These are phyloP conservation scores for Hypocryptadius cinnamomeus DNA, from an alignment of 2,113 vertebrate species.

Conservation along the genomic window DNA sequence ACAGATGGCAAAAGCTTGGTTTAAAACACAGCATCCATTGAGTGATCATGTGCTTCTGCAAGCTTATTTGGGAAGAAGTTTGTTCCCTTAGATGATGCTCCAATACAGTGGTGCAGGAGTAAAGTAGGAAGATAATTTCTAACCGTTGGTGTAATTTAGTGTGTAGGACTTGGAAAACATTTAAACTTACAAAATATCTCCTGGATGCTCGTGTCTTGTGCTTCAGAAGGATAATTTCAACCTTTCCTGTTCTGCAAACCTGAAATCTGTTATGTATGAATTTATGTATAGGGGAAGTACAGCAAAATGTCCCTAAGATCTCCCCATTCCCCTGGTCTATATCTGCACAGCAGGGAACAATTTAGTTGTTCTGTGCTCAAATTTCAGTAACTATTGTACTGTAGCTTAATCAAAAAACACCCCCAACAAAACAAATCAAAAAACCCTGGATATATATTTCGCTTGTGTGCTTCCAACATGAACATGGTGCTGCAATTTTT, in stretches of 20 bases:
- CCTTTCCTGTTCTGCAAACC: neutral
- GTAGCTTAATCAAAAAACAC: neutral
- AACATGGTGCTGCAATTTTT: neutral
- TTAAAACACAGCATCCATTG: slow-evolving; percentile 28
- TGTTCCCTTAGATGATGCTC: neutral
- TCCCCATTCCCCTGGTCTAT: neutral
- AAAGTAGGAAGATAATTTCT: neutral
- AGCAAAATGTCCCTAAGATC: neutral
- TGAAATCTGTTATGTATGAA: neutral
- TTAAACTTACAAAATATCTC: neutral
- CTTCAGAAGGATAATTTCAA: neutral
- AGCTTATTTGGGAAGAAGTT: neutral
- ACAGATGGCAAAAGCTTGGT: slow-evolving; percentile 56
- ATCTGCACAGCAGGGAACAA: neutral
- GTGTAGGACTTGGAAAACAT: neutral
- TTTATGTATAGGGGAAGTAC: neutral
- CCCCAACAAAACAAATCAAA: neutral
- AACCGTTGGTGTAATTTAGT: neutral
- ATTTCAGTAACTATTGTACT: neutral
- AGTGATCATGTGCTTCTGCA: neutral
- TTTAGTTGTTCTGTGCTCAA: neutral
- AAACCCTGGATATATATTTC: neutral
- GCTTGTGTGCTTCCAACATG: neutral
- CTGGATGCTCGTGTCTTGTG: neutral
- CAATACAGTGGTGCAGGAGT: neutral